These are phyloP conservation scores for Aricia agestis DNA, from an alignment of 1,140 invertebrate species.

Conservation along the genomic window DNA sequence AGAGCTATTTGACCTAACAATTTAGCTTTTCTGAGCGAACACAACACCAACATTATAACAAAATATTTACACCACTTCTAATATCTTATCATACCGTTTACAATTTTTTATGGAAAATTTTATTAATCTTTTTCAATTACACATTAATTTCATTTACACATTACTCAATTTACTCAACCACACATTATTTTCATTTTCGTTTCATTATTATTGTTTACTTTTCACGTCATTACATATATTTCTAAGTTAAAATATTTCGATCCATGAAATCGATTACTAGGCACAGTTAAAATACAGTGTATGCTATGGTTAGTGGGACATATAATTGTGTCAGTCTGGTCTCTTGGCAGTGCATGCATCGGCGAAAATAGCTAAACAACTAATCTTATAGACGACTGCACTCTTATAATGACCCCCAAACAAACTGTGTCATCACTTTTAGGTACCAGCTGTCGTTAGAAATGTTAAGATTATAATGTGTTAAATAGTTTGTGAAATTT, in stretches of 20 bases:
- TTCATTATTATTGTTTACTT: not conserved
- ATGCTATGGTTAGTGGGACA: conserved; percentile 34
- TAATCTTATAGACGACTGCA: conserved; percentile 23
- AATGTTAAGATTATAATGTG: not conserved
- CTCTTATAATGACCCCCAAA: conserved; percentile 15
- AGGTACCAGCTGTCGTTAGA: not conserved
- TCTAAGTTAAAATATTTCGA: not conserved
- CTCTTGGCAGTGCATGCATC: conserved; percentile 33
- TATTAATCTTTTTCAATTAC: too few relatives aligned
- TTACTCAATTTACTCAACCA: too few relatives aligned
- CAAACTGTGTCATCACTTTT: not conserved
- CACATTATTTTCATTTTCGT: too few relatives aligned
- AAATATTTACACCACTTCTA: not conserved
- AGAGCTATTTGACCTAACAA: not conserved
- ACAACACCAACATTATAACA: not conserved
- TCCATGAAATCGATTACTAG: conserved; percentile 4
- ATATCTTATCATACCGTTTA: too few relatives aligned
- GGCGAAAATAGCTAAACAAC: conserved; percentile 43
- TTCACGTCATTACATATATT: not conserved
- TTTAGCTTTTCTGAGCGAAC: not conserved
- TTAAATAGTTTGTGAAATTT: not conserved
- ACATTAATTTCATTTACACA: too few relatives aligned
- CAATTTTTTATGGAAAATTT: too few relatives aligned
- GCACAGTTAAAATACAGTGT: conserved; percentile 14
- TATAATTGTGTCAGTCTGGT: conserved; percentile 42